Conservation (phyloP, 1,140 invertebrate species). For the Delia radicum region DNA sequence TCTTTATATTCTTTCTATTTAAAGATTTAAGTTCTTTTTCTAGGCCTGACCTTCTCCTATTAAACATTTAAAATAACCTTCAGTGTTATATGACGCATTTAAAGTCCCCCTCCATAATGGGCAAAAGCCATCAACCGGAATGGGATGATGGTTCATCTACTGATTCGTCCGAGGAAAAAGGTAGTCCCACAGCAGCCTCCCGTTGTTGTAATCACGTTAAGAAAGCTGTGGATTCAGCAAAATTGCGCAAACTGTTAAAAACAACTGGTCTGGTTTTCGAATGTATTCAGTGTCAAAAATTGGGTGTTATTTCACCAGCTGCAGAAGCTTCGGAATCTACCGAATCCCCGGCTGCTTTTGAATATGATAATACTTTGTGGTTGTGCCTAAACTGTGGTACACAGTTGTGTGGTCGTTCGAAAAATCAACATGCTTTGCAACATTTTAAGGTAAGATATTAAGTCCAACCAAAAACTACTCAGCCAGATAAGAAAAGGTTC, state of each 20-base stretch:
- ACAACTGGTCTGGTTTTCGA: conserved; percentile 60
- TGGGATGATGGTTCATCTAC: conserved; percentile 61
- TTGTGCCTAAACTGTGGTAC: conserved; percentile 73
- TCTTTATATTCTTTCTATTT: background rate
- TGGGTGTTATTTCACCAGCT: conserved; percentile 27
- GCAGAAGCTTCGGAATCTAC: conserved; percentile 33
- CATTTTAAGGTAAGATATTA: conserved; percentile 64
- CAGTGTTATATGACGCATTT: background rate
- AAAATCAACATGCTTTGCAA: conserved; percentile 72
- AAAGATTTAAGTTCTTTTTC: background rate
- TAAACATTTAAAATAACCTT: background rate
- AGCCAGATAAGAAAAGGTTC: too few species aligned
- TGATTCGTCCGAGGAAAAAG: conserved; percentile 64
- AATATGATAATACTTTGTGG: conserved; percentile 65
- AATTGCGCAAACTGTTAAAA: conserved; percentile 65
- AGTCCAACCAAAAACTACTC: too few species aligned
- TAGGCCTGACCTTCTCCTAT: too few species aligned
- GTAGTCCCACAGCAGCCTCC: conserved; percentile 44
- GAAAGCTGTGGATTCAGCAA: conserved; percentile 67
- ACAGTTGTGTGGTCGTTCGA: conserved; percentile 72
- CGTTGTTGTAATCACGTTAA: conserved; percentile 68
- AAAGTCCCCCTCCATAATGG: conserved; percentile 47
- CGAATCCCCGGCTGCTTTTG: conserved; percentile 52
- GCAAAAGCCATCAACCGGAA: conserved; percentile 67
- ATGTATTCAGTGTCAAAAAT: conserved; percentile 64